Percentiles rank a stretch among this genome's conserved stretches.
phyloP scores from a whole-genome alignment of 2,888 invertebrate genomes.

The Silvanus unidentatus region DNA sequence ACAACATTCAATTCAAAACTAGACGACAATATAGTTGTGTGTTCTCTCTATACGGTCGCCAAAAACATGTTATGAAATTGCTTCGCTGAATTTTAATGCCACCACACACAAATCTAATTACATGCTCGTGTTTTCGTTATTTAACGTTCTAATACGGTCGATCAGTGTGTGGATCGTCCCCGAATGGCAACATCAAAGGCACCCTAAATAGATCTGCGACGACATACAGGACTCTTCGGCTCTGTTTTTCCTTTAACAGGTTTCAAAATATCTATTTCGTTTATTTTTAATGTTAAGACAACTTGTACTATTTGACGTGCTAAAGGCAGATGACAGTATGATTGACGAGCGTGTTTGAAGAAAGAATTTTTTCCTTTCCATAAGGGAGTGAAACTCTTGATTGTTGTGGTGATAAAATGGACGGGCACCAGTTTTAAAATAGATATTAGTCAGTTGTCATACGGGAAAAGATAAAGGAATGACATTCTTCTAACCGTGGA shows the following conservation, averaged over 20 bases:
- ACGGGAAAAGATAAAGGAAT: background rate
- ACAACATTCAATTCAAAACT: conserved; percentile 10
- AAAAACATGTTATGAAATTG: too few species aligned
- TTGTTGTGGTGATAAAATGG: conserved; percentile 3
- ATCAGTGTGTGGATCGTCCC: too few species aligned
- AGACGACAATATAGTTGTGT: too few species aligned
- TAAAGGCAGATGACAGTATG: conserved; percentile 4
- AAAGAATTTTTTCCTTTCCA: background rate
- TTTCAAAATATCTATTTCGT: background rate
- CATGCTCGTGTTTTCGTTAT: too few species aligned
- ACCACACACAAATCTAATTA: too few species aligned
- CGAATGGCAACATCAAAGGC: conserved; percentile 3
- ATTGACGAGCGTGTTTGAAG: background rate
- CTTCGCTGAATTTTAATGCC: too few species aligned
- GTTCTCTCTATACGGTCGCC: too few species aligned
- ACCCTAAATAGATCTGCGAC: background rate
- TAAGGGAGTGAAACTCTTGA: conserved; percentile 4
- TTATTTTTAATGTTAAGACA: background rate
- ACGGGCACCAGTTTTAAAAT: conserved; percentile 3
- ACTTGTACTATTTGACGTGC: conserved; percentile 2
- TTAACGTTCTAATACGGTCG: too few species aligned
- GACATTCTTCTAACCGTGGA: too few species aligned
- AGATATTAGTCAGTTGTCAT: conserved; percentile 6
- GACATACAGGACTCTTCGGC: too few species aligned
- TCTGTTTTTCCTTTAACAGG: background rate